A percentile compares a stretch with the other conserved stretches of the same genome.
Conservation (phyloP, 2,113 vertebrate species). For the Pollachius pollachius region DNA sequence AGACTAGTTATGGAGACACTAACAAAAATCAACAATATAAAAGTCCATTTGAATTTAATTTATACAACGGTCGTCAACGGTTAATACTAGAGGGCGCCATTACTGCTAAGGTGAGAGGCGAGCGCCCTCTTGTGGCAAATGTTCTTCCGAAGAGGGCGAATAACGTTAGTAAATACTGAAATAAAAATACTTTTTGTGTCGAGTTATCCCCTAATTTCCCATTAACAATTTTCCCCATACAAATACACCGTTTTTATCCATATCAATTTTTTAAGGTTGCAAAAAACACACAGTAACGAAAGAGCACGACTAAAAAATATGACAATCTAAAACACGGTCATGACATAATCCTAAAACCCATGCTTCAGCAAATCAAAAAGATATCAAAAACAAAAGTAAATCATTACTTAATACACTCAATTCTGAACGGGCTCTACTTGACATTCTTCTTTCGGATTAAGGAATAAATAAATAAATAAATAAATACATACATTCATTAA, state of each 20-base stretch:
- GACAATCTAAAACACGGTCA: neutral
- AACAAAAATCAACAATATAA: no score
- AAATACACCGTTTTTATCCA: constrained; percentile 16
- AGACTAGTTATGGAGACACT: no score
- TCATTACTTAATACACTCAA: neutral
- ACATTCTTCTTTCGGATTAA: constrained; percentile 11
- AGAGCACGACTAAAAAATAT: neutral
- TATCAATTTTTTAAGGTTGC: constrained; percentile 12
- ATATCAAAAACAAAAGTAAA: neutral
- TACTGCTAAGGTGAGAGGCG: neutral
- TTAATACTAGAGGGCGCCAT: neutral
- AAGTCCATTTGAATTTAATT: no score
- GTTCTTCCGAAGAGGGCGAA: neutral
- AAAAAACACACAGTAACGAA: constrained; percentile 22
- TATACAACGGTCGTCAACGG: no score
- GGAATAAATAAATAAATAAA: constrained; percentile 32
- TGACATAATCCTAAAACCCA: neutral
- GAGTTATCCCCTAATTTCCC: neutral
- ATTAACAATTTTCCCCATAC: constrained; percentile 30
- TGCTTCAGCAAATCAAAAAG: neutral
- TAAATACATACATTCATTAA: constrained; percentile 13
- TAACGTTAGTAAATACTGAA: constrained; percentile 9
- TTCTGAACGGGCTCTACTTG: neutral
- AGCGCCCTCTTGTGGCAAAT: constrained; percentile 41
- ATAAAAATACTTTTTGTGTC: constrained; percentile 40